Evolutionary conservation across 2,113 vertebrate genomes (phyloP).

Genomic region (cattle (Bos taurus)): DNA sequence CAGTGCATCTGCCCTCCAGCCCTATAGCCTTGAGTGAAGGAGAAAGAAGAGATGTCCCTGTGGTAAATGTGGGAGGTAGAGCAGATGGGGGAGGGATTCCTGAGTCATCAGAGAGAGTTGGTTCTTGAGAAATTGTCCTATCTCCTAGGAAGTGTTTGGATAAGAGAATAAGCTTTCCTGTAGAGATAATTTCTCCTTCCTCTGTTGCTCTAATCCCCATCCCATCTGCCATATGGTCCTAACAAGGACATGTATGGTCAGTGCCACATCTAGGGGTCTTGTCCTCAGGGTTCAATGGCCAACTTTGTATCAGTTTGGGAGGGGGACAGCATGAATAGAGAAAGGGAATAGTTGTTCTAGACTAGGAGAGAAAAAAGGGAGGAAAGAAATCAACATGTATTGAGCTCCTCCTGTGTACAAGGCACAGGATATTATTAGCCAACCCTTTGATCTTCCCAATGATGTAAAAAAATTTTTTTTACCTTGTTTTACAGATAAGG

Average conservation of each 20-base stretch:
- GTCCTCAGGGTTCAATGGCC: neutral
- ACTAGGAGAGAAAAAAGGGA: neutral
- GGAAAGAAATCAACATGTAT: neutral
- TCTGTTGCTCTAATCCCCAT: accelerated
- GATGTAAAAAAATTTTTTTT: neutral
- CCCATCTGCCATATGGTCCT: neutral
- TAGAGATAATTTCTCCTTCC: neutral
- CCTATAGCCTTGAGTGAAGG: neutral
- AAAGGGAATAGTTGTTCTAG: neutral
- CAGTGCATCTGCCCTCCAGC: neutral
- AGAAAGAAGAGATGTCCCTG: neutral
- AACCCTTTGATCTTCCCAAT: neutral
- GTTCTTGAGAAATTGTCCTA: neutral
- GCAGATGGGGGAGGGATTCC: too few species aligned
- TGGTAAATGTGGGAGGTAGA: neutral
- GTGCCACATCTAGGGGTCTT: neutral
- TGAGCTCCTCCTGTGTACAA: neutral
- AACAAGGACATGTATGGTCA: neutral
- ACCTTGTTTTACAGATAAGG: neutral
- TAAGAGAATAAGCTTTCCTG: neutral
- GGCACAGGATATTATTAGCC: neutral
- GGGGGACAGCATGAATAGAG: neutral
- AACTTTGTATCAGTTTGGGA: neutral
- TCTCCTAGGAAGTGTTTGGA: neutral
- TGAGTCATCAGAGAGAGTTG: neutral